These are phyloP conservation scores for Cerastis leucographa DNA, from an alignment of 2,888 invertebrate species.

Conservation along the genomic window DNA sequence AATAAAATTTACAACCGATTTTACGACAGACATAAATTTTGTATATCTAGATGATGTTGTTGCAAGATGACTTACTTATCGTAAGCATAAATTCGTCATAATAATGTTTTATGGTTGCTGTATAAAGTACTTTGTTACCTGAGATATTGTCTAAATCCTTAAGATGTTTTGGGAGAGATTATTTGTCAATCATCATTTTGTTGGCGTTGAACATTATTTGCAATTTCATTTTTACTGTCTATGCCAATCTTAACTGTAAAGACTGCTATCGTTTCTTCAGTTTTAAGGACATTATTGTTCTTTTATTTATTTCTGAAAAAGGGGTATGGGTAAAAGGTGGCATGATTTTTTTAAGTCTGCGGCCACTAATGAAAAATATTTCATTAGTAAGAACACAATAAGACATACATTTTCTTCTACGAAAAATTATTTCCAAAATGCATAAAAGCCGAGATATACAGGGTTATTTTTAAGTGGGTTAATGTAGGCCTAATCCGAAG, in stretches of 20 bases:
- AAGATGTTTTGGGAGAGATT: constrained; percentile 27
- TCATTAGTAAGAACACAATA: too few relatives aligned
- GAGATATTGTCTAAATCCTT: constrained; percentile 43
- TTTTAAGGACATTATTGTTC: not conserved
- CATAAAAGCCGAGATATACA: too few relatives aligned
- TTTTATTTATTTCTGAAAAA: too few relatives aligned
- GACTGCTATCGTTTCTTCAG: not conserved
- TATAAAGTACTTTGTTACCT: constrained; percentile 59
- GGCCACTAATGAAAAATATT: too few relatives aligned
- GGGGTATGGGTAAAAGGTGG: too few relatives aligned
- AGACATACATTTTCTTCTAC: too few relatives aligned
- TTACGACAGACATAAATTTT: constrained; percentile 72
- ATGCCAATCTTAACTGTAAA: constrained; percentile 8
- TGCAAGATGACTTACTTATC: constrained; percentile 65
- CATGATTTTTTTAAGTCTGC: too few relatives aligned
- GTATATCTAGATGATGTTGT: constrained; percentile 69
- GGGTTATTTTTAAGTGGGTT: too few relatives aligned
- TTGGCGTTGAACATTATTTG: constrained; percentile 24
- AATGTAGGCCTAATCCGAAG: too few relatives aligned
- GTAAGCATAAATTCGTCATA: constrained; percentile 61
- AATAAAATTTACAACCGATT: constrained; percentile 75
- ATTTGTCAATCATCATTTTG: constrained; percentile 42
- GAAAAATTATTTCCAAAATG: too few relatives aligned
- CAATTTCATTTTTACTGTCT: constrained; percentile 17
- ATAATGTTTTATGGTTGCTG: constrained; percentile 62